A percentile compares a stretch with the other conserved stretches of the same genome.
These are phyloP conservation scores for Chymomyza amoena DNA, from an alignment of 2,888 invertebrate species.

Conservation along the genomic window DNA sequence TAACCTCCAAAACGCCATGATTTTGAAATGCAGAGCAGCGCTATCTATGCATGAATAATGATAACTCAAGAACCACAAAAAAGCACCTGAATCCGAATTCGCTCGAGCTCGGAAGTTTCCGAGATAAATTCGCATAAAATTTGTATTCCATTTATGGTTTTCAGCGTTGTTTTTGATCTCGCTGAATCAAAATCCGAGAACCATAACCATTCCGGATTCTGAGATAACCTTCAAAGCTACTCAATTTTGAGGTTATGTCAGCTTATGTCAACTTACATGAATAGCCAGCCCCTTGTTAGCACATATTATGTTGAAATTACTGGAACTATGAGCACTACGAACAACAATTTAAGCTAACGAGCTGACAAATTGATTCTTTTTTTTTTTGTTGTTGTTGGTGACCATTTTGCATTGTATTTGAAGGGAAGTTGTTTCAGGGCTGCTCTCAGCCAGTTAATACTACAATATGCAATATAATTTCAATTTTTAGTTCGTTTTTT, in stretches of 20 bases:
- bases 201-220: no score
- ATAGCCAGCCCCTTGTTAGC: no score
- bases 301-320: conserved; percentile 27
- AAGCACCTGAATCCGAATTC: no score
- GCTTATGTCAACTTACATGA: no score
- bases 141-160: no score
- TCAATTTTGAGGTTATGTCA: no score
- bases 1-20: conserved; percentile 21
- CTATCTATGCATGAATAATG: conserved; percentile 36
- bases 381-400: conserved; percentile 11
- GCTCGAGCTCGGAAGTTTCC: no score
- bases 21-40: conserved; percentile 47
- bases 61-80: no score
- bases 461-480: conserved; percentile 20
- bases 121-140: no score
- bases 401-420: background rate
- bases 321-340: background rate
- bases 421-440: background rate
- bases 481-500: background rate
- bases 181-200: no score
- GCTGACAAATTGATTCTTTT: conserved; percentile 1
- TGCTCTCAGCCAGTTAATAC: conserved; percentile 64
- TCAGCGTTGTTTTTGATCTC: no score
- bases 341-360: background rate
- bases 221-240: no score